phyloP scores from a whole-genome alignment of 1,140 invertebrate species.

The Asbolus verrucosus region DNA sequence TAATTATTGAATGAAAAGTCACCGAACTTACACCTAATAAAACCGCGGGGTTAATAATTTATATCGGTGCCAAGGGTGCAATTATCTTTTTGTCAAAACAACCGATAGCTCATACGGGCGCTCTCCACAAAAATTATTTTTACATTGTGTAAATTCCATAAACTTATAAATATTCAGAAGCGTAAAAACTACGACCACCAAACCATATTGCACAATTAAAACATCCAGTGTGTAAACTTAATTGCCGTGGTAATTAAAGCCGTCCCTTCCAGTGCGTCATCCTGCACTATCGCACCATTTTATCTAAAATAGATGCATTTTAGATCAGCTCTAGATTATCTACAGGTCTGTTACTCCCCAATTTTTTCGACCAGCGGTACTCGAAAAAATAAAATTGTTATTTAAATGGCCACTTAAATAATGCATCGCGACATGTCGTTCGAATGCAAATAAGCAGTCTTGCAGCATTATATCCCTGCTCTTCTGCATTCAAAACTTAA shows the following conservation, averaged over 20 bases:
- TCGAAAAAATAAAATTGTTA: too few relatives aligned
- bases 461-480: constrained; percentile 11
- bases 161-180: constrained; percentile 19
- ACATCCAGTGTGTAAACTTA: constrained; percentile 31
- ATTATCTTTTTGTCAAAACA: constrained; percentile 9
- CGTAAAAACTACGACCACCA: too few relatives aligned
- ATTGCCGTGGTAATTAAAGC: constrained; percentile 29
- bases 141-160: constrained; percentile 21
- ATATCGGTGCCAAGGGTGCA: constrained; percentile 15
- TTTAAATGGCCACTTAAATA: too few relatives aligned
- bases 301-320: constrained; percentile 45
- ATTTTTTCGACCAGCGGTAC: constrained; percentile 12
- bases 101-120: constrained; percentile 4
- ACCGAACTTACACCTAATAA: neutral
- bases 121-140: constrained; percentile 24
- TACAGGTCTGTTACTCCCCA: constrained; percentile 8
- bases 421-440: constrained; percentile 6
- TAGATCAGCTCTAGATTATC: constrained; percentile 35
- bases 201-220: constrained; percentile 43
- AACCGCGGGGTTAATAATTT: constrained; percentile 15
- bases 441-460: constrained; percentile 13
- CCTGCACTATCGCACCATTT: constrained; percentile 18
- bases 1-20: neutral
- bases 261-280: constrained; percentile 26
- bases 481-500: neutral